Conservation (phyloP, 1,140 invertebrate species). For the Drosophila orena region DNA sequence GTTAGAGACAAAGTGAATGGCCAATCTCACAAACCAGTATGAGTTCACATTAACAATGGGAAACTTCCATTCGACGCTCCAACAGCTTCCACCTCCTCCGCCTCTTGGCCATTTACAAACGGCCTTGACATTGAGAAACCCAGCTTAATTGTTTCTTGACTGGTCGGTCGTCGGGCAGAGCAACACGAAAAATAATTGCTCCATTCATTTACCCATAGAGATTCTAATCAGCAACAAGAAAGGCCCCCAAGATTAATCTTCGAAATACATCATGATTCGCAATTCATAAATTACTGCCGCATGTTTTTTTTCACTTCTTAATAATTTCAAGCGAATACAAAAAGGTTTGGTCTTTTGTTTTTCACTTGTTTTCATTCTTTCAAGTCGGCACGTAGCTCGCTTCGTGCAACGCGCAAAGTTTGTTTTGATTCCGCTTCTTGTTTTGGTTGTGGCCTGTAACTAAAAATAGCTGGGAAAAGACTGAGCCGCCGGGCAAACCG, state of each 20-base stretch:
- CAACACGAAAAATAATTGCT: conserved; percentile 32
- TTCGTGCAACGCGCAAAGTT: conserved; percentile 23
- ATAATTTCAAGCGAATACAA: conserved; percentile 45
- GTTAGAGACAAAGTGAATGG: neutral
- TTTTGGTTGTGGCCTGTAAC: conserved; percentile 27
- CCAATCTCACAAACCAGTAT: neutral
- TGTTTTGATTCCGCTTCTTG: conserved; percentile 36
- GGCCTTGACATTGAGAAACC: conserved; percentile 54
- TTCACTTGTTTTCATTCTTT: conserved; percentile 28
- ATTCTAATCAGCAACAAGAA: conserved; percentile 35
- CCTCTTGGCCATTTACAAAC: conserved; percentile 27
- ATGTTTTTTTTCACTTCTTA: neutral
- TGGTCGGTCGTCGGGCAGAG: neutral
- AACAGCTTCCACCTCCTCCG: neutral
- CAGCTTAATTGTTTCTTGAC: conserved; percentile 25
- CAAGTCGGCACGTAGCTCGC: conserved; percentile 56
- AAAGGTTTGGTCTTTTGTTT: conserved; percentile 22
- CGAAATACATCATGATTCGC: conserved; percentile 21
- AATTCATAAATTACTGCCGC: conserved; percentile 42
- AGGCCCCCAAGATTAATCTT: conserved; percentile 33
- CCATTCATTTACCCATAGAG: conserved; percentile 14
- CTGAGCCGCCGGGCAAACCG: conserved; percentile 37
- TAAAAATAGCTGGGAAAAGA: conserved; percentile 20
- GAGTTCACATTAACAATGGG: neutral
- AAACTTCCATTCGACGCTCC: neutral